phyloP scores from a whole-genome alignment of 2,888 invertebrate species.

The Microplitis deprimator region DNA sequence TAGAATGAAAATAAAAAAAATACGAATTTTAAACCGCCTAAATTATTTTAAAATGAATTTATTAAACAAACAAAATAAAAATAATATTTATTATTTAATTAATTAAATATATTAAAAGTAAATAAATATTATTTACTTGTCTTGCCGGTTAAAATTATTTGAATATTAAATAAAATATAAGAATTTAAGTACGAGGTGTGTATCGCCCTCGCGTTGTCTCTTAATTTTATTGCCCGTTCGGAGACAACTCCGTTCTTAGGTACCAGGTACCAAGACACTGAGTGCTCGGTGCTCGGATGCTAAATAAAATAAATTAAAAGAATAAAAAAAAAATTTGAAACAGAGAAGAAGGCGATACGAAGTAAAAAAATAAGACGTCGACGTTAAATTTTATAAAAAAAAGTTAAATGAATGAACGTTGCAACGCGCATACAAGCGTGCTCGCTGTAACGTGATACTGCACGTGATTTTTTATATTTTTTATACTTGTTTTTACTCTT shows the following conservation, averaged over 20 bases:
- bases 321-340: slow-evolving; percentile 9
- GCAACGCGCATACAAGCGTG: slow-evolving; percentile 25
- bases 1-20: too few species aligned
- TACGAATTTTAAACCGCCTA: too few species aligned
- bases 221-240: slow-evolving; percentile 56
- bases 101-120: too few species aligned
- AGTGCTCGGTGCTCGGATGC: neutral
- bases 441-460: slow-evolving; percentile 52
- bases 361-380: slow-evolving; percentile 14
- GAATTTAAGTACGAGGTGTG: slow-evolving; percentile 8
- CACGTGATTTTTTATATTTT: slow-evolving; percentile 29
- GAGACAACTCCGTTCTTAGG: slow-evolving; percentile 4
- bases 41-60: too few species aligned
- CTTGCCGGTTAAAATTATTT: neutral
- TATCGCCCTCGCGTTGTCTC: slow-evolving; percentile 50
- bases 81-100: too few species aligned
- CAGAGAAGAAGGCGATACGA: neutral
- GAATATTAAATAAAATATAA: neutral
- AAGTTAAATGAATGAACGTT: neutral
- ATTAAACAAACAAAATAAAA: slow-evolving; percentile 14
- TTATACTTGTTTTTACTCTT: slow-evolving; percentile 8
- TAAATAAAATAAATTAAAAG: slow-evolving; percentile 19
- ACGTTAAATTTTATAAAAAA: neutral
- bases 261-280: neutral
- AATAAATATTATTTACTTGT: neutral